These are phyloP conservation scores for Galeopterus variegatus DNA, from an alignment of 2,113 vertebrate species.

Conservation along the genomic window DNA sequence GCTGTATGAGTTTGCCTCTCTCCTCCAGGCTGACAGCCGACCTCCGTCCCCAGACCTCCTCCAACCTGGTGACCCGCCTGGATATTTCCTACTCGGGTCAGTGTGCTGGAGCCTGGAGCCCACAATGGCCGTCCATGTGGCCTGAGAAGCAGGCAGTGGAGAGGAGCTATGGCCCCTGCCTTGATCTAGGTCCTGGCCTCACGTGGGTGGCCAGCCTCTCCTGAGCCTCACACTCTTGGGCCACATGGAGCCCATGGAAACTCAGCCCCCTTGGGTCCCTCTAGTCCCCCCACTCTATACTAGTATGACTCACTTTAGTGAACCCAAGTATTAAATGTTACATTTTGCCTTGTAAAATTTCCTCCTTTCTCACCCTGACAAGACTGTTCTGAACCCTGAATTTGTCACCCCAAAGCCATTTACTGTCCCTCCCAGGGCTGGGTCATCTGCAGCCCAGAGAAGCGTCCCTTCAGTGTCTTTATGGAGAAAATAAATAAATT, in stretches of 20 bases:
- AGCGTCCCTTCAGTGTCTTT: neutral
- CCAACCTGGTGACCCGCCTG: neutral
- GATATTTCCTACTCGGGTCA: neutral
- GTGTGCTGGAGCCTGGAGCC: neutral
- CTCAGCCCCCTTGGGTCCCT: neutral
- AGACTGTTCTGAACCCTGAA: neutral
- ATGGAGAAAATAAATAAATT: neutral
- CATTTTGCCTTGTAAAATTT: slow-evolving; percentile 31
- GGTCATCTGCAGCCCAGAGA: neutral
- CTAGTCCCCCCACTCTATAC: neutral
- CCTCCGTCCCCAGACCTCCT: neutral
- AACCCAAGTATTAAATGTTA: slow-evolving; percentile 1
- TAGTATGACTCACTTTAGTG: neutral
- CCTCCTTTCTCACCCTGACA: neutral
- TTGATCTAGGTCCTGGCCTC: neutral
- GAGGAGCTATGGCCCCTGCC: neutral
- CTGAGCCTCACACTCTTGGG: neutral
- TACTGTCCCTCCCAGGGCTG: neutral
- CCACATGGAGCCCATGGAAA: neutral
- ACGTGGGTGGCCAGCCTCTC: neutral
- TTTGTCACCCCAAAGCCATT: slow-evolving; percentile 7
- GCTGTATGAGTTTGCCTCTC: neutral
- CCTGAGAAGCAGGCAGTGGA: neutral
- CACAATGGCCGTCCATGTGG: neutral
- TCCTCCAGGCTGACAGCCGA: neutral